Conservation (phyloP, 2,113 vertebrate genomes). For the Oophaga pumilio region DNA sequence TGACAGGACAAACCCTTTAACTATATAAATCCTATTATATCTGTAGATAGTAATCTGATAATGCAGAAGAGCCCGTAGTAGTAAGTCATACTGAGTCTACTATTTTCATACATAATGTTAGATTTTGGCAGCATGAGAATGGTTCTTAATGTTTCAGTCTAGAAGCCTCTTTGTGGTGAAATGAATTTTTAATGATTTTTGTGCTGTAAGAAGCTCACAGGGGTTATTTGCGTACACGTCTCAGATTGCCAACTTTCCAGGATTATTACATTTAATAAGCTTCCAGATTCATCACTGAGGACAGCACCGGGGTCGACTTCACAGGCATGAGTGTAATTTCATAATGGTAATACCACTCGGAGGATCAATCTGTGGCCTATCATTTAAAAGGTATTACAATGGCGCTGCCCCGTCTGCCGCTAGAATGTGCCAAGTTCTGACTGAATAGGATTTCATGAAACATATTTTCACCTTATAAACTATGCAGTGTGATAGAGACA, state of each 20-base stretch:
- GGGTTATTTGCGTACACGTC: slow-evolving; percentile 41
- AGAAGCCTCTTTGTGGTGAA: slow-evolving; percentile 27
- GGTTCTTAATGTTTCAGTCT: slow-evolving; percentile 28
- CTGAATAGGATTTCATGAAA: neutral
- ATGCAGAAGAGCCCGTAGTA: neutral
- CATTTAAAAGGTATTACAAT: slow-evolving; percentile 46
- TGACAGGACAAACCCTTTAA: too few species aligned
- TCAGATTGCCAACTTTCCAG: slow-evolving; percentile 47
- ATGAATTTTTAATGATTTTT: slow-evolving; percentile 44
- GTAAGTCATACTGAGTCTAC: neutral
- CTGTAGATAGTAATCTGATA: slow-evolving; percentile 10
- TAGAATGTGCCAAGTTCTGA: neutral
- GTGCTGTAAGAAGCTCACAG: slow-evolving; percentile 31
- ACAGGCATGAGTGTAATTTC: slow-evolving; percentile 37
- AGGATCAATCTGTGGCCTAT: slow-evolving; percentile 19
- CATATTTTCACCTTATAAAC: neutral
- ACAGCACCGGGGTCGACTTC: slow-evolving; percentile 21
- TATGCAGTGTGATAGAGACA: neutral
- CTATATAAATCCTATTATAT: neutral
- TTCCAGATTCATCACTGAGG: slow-evolving; percentile 28
- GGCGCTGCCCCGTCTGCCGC: neutral
- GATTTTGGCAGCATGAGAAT: neutral
- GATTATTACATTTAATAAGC: slow-evolving; percentile 49
- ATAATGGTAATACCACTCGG: slow-evolving; percentile 26
- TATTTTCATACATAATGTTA: slow-evolving; percentile 1